Evolutionary conservation across 2,797 vertebrate genomes (phyloP), one percentile per base, ranked within the genome.

Genomic region (Scolopax bukidnonensis): DNA sequence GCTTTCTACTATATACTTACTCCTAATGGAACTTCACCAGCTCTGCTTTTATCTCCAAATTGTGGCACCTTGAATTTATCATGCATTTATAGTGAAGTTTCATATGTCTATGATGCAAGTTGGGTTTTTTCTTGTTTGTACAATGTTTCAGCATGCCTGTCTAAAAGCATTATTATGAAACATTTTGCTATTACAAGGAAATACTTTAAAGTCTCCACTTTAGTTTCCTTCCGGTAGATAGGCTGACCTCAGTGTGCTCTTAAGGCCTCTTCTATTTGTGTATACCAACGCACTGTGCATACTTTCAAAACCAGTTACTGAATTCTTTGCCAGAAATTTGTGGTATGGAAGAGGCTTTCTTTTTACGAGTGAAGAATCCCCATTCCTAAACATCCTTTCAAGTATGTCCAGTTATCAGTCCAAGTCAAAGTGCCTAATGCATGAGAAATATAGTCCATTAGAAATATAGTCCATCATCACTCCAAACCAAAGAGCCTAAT

Each of bases 101-200:
- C 69, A 76, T 80, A 8, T 33, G 19, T 48, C 68, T 78, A 25
- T 65, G 64, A 64, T 81, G 16, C 28, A 89, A 36, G 19, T 51
- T 70, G 30, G 19, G 71, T 90, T 73, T 88, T 87, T 81, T 90
- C 53, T 85, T 91, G 33, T 65, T 88, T 91, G 65, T 21, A 73
- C 5, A 14, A 86, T 76, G 15, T 38, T 94, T 51, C 69, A 75
- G 41, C 30, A 61, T 57, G 59, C 53, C 32, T 78, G 64, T 81
- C 85, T 70, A 69, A 88, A 71, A 89, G 61, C 30, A 84, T 88
- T 95, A 78, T 90, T 89, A 74, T 50, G 61, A 88, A 28, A 40
- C 14, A 48, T 93, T 70, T 84, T 84, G 28, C 68, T 81, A 19
- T 89, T 95, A 51, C 38, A 50, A 61, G 36, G n/a, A 84, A 94